Base-by-base conservation (phyloP, 2,797 vertebrate species). In the Tamandua tetradactyla region DNA sequence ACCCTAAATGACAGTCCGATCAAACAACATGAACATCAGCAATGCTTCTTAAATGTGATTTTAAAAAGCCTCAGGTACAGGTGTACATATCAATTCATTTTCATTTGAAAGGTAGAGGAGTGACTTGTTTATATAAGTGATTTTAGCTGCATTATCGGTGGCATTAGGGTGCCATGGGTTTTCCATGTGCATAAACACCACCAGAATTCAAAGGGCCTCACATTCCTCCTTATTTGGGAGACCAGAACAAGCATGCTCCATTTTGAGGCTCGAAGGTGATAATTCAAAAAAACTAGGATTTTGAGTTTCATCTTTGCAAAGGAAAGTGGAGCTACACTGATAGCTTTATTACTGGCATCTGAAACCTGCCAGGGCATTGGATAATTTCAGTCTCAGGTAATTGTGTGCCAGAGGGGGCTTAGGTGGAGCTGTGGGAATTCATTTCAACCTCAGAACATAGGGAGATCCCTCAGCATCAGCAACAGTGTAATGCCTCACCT, bases 401-500 rank as follows among this genome's bases (percentile, higher is more conserved):
- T 2, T 69, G 27, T 40, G 52, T 82, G 14, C 22, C 32, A 71
- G 7, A 61, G 14, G 44, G 55, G n/a, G 52, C 4, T 68, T 79
- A 71, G 40, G 27, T 69, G 52, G 30, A 62, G 35, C 13, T 79
- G 13, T 59, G 22, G 49, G n/a, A 17, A 76, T 72, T 94, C 30
- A n/a, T 76, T 82, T 83, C 47, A 83, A 66, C 44, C 71, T 49
- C n/a, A 84, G 64, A 81, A 57, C 12, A n/a, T 4, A 40, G 37
- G 23, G 44, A 93, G 47, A 8, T n/a, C 75, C 12, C 18, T 55
- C 22, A 42, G 32, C 25, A 40, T 86, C 37, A 59, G 14, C 13
- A 52, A 64, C 44, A 64, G 55, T 32, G 49, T n/a, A 35, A 75
- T n/a, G 23, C 44, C 97, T 83, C 84, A 99, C 99, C 99, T 99